Base-by-base conservation (phyloP, 2,113 vertebrate species). In the Vimba vimba region DNA sequence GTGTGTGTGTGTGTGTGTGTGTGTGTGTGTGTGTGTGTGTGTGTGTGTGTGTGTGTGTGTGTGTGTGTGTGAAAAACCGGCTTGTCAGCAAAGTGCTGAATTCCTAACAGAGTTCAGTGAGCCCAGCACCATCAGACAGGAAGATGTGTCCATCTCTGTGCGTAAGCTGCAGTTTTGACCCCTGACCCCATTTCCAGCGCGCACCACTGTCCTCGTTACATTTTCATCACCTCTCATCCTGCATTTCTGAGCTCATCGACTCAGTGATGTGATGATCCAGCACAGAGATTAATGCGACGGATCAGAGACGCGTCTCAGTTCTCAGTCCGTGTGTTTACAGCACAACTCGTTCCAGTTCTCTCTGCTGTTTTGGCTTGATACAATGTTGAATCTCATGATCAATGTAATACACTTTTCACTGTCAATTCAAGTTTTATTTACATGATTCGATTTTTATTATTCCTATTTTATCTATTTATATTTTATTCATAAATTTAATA, bases 31-130 rank as follows among this genome's bases (percentile, higher is more conserved):
- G 74, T 66, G 79, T 82, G 79, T 79, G 82, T 57, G 76, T 74
- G 71, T 57, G 80, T 33, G 47, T 17, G 33, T 11, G 25, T 30
- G 23, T 59, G 50, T 60, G 25, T 45, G 77, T n/a, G n/a, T n/a
- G n/a, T n/a, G n/a, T n/a, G n/a, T n/a, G 68, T 77, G 85, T 57
- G 78, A 52, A 84, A 43, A 86, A 85, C 25, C 21, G n/a, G 82
- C 43, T 55, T 69, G 85, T 90, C 87, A 90, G 85, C 85, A 86
- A 86, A 89, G 82, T 62, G 30, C 82, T 39, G 73, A 79, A 88
- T 83, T 86, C 83, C 84, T 79, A 79, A 82, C 73, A 74, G 43
- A 27, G 27, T 83, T 79, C 75, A 69, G 69, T 52, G 79, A 59
- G 69, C 60, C 62, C 23, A 7, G 21, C 33, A 80, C 23, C 75